Percentiles rank a stretch among this genome's conserved stretches.
phyloP scores from a whole-genome alignment of 2,888 invertebrate species.

The Allygus modestus region DNA sequence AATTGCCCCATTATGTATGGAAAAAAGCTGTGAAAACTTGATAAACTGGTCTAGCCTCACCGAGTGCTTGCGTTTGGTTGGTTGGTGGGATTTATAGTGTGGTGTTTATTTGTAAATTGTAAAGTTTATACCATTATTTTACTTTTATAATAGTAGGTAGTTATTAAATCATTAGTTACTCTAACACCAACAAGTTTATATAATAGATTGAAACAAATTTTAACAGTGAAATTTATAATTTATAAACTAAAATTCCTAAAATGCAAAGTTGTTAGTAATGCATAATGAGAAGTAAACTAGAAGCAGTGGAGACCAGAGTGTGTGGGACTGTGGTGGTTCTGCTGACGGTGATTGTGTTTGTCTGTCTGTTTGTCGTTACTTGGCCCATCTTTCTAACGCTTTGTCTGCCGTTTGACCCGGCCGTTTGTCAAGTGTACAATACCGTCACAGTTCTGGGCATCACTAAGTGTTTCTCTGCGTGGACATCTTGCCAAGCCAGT shows the following conservation, averaged over 20 bases:
- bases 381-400: slow-evolving; percentile 71
- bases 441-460: slow-evolving; percentile 67
- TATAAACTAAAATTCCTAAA: too few relatives aligned
- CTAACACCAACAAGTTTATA: too few relatives aligned
- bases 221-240: too few relatives aligned
- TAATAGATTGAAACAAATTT: too few relatives aligned
- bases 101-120: background rate
- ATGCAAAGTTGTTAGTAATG: too few relatives aligned
- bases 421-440: slow-evolving; percentile 65
- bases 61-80: background rate
- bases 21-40: background rate
- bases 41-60: background rate
- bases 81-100: background rate
- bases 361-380: slow-evolving; percentile 68
- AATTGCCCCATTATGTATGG: slow-evolving; percentile 7
- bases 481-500: slow-evolving; percentile 73
- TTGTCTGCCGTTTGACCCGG: slow-evolving; percentile 65
- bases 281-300: slow-evolving; percentile 55
- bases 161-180: too few relatives aligned
- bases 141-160: too few relatives aligned
- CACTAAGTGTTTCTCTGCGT: slow-evolving; percentile 72
- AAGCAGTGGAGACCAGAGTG: slow-evolving; percentile 66
- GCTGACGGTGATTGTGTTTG: slow-evolving; percentile 65
- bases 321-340: slow-evolving; percentile 67
- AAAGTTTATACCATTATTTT: too few relatives aligned